Base-by-base conservation (phyloP, 2,888 invertebrate species). In the Podabrus alpinus region DNA sequence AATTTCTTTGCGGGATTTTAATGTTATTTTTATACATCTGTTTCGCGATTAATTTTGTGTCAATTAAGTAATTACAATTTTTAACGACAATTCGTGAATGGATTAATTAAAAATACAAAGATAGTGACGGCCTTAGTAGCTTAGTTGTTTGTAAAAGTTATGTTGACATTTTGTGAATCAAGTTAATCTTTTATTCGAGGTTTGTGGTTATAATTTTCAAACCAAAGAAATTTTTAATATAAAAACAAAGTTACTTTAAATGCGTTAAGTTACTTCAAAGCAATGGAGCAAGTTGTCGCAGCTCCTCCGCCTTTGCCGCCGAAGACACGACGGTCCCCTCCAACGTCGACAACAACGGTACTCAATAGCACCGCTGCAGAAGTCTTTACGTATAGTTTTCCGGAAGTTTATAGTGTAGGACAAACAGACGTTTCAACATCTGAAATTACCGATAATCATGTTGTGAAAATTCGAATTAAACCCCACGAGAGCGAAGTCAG, bases 381-480 rank as follows among this genome's bases (percentile, higher is more conserved):
- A 80, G 83, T 84, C 80, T 84, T 84, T 81, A 81, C 80, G 77
- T 82, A 81, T 83, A 83, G 82, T 85, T 83, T 84, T 83, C 83
- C 84, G 84, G 85, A 85, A 83, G 80, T 74, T 73, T 68, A 77
- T 67, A 74, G 71, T 76, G 13, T 45, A 45, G 77, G 75, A 69
- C 72, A 76, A 74, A 71, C 76, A 17, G 78, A 78, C 17, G 67
- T 76, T 68, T 77, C 73, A 59, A 74, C 72, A 73, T 66, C 78
- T 16, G 69, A 70, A 67, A 68, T 45, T 69, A 77, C 71, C 73
- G 78, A 79, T 73, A 81, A 82, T 66, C 92, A 93, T 88, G 92
- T 93, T 82, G 93, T 93, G 79, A 93, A 92, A 81, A 93, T 93
- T 84, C 90, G 91, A 85, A 93, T 93, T 86, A 92, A 92, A 86